Evolutionary conservation across 1,140 invertebrate genomes (phyloP), one percentile per base, ranked within the genome.

Genomic region (Popillia japonica): DNA sequence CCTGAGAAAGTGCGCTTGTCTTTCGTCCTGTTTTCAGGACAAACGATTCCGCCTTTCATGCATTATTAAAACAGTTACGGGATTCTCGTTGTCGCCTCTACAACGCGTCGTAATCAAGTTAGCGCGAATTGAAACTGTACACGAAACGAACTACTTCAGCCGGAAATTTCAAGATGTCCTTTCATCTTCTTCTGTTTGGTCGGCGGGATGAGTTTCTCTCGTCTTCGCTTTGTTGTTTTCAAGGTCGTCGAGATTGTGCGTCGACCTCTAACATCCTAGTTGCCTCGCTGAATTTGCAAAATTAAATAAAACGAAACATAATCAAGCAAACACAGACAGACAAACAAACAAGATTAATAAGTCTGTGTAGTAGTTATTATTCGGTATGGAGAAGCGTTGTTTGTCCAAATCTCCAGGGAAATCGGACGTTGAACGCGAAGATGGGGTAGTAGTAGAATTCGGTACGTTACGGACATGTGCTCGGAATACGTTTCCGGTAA

Each of bases 131-230:
- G 61, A 64, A 64, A 64, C 61, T 20, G 61, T 20, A 64, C n/a
- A 64, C 61, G 61, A 64, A 64, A 64, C 61, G 22, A 64, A 64
- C 61, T 64, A 64, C 11, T 64, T 64, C 11, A n/a, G 6, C 61
- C n/a, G 61, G 61, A 22, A 64, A 22, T 10, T 11, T 64, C 17
- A 17, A 0, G 0, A 22, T 64, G n/a, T 64, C 22, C 59, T 48
- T 48, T n/a, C n/a, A n/a, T n/a, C n/a, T n/a, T n/a, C n/a, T n/a
- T n/a, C n/a, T n/a, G n/a, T n/a, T n/a, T n/a, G n/a, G n/a, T n/a
- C n/a, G n/a, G n/a, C n/a, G n/a, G n/a, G n/a, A n/a, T n/a, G n/a
- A n/a, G n/a, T n/a, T n/a, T n/a, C n/a, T n/a, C n/a, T n/a, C n/a
- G n/a, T n/a, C n/a, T n/a, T n/a, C n/a, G n/a, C n/a, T n/a, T n/a